Percentiles rank a stretch among this genome's conserved stretches.
Evolutionary conservation across 2,797 vertebrate species (phyloP).

Genomic region (Cyclura pinguis): DNA sequence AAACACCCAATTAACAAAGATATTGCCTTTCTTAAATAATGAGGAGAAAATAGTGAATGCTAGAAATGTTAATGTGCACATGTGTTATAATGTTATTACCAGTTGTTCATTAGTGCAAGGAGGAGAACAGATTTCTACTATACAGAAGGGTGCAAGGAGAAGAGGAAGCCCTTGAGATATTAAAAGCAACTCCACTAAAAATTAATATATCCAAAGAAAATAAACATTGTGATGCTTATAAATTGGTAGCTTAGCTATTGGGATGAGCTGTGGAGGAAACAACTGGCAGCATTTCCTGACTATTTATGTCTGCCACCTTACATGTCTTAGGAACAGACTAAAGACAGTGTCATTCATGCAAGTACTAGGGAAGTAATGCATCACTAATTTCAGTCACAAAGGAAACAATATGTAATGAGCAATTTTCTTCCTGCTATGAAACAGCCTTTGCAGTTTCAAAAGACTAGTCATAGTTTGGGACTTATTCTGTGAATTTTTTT

Average conservation of each 20-base stretch:
- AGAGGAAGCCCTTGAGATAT: constrained; percentile 18
- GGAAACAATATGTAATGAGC: too few relatives aligned
- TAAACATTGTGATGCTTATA: accelerated
- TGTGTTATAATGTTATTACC: constrained; percentile 9
- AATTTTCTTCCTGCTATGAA: too few relatives aligned
- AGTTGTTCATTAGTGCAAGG: constrained; percentile 47
- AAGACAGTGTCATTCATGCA: neutral
- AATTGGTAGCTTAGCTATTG: constrained; percentile 28
- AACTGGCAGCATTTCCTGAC: constrained; percentile 26
- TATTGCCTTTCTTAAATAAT: constrained; percentile 51
- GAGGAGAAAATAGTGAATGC: constrained; percentile 41
- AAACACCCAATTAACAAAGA: constrained; percentile 59
- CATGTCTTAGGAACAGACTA: neutral
- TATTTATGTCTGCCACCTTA: constrained; percentile 19
- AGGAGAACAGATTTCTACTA: constrained; percentile 5
- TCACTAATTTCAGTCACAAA: neutral
- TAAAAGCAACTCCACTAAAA: neutral
- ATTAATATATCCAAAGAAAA: constrained; percentile 35
- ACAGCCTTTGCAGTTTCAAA: too few relatives aligned
- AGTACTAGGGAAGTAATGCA: neutral
- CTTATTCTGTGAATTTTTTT: too few relatives aligned
- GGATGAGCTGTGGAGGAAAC: neutral
- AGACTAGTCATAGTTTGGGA: too few relatives aligned
- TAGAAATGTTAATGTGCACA: constrained; percentile 39
- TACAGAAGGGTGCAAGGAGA: constrained; percentile 37